Base-by-base conservation (phyloP, 2,888 invertebrate genomes). In the Sthenelais limicola region DNA sequence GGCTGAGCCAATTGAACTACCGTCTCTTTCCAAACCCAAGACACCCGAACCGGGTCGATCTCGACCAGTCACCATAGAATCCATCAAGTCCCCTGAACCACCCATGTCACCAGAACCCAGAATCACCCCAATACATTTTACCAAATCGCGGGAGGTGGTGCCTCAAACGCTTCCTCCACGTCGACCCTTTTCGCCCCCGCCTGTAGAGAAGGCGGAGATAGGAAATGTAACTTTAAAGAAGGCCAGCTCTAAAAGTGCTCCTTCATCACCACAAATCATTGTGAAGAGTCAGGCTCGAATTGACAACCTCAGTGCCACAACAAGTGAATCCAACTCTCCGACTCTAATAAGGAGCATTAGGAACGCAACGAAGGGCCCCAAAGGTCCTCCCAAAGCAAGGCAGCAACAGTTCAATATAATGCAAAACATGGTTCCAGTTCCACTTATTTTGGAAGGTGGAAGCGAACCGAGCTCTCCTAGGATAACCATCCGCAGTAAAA, bases 401-500 rank as follows among this genome's bases (percentile, higher is more conserved):
- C 62, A 62, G 38, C 62, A 62, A 26, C 62, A 62, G 38, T 38
- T 62, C 35, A 33, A 38, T 24, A 35, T 43, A 12, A 62, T 62
- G 62, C 62, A 35, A 3, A 43, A 62, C 62, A 35, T 43, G 5
- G 43, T 43, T 28, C 62, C 62, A n/a, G 62, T 62, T 18, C 62
- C 62, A 4, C 38, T 62, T 9, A 43, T 62, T 43, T 38, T 62
- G 38, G 9, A 21, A n/a, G n/a, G n/a, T n/a, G n/a, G n/a, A n/a
- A n/a, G n/a, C n/a, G n/a, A n/a, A n/a, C 62, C 62, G 2, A 33
- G 12, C 21, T 62, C 62, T 1, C 62, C 62, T 26, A 12, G 7
- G 7, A 43, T 62, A 21, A 62, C 62, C 62, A 62, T 62, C 35
- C 62, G 62, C 62, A 62, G 62, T 62, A n/a, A 9, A n/a, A 62